phyloP scores from a whole-genome alignment of 2,113 vertebrate genomes.

The Naja naja region DNA sequence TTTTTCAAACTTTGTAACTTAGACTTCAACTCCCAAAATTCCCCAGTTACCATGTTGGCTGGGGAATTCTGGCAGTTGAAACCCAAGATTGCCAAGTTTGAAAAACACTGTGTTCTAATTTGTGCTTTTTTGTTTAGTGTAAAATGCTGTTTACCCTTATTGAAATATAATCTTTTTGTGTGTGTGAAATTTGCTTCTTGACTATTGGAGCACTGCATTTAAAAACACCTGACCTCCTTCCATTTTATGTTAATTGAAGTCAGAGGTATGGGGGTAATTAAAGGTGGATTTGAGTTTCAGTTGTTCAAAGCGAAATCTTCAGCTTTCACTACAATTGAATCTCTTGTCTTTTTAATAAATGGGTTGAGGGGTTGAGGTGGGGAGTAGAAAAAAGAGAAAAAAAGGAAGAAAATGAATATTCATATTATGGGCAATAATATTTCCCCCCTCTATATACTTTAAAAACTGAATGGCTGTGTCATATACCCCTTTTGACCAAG shows the following conservation, averaged over 20 bases:
- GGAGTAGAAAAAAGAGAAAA: neutral
- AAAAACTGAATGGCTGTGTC: neutral
- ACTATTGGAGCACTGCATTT: too few species aligned
- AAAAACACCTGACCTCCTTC: too few species aligned
- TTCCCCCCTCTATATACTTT: neutral
- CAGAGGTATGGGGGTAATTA: neutral
- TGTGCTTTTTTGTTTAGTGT: too few species aligned
- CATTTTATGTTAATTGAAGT: too few species aligned
- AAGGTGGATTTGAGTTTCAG: neutral
- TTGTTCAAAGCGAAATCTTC: neutral
- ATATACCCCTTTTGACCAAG: neutral
- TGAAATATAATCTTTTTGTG: too few species aligned
- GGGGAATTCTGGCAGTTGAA: too few species aligned
- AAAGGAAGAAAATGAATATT: neutral
- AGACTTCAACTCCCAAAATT: neutral
- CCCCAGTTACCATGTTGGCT: neutral
- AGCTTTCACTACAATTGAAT: neutral
- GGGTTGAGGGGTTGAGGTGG: too few species aligned
- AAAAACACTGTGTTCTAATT: too few species aligned
- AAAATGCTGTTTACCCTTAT: too few species aligned
- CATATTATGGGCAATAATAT: neutral
- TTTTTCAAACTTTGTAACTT: neutral
- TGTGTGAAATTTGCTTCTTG: too few species aligned
- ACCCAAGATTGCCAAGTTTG: too few species aligned
- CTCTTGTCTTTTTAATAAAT: neutral